Percentiles rank a stretch among this genome's conserved stretches.
These are phyloP conservation scores for Heliconius erato DNA, from an alignment of 2,888 invertebrate species.

Conservation along the genomic window DNA sequence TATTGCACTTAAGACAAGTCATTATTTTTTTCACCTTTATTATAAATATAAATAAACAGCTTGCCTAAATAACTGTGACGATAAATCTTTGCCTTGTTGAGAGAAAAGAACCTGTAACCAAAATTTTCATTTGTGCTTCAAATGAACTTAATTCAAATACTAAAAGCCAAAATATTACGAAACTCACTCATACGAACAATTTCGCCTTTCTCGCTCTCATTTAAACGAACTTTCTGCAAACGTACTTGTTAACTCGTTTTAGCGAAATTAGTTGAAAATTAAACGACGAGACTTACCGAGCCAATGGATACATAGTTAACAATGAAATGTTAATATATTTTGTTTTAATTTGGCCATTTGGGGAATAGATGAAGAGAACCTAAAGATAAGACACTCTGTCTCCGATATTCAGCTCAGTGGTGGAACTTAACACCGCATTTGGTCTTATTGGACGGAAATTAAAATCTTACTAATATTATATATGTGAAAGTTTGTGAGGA, in stretches of 20 bases:
- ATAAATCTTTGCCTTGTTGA: too few species aligned
- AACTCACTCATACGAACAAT: not conserved
- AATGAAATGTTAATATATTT: not conserved
- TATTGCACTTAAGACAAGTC: too few species aligned
- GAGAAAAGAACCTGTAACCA: not conserved
- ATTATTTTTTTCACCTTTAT: too few species aligned
- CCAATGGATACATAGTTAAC: constrained; percentile 4
- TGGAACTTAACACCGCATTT: not conserved
- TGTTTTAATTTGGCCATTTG: not conserved
- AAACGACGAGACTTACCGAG: not conserved
- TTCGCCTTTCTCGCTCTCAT: not conserved
- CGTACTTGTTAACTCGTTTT: not conserved
- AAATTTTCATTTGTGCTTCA: not conserved
- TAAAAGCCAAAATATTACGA: not conserved
- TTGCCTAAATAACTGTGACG: too few species aligned
- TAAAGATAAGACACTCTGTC: too few species aligned
- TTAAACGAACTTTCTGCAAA: not conserved
- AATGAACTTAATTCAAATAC: not conserved
- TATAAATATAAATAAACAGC: too few species aligned
- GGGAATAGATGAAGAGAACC: not conserved
- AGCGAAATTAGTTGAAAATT: constrained; percentile 10
- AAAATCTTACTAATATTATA: too few species aligned
- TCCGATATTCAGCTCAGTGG: not conserved
- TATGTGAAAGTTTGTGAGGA: too few species aligned
- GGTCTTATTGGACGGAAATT: too few species aligned